phyloP scores from a whole-genome alignment of 1,140 invertebrate genomes.

The Drosophila cardini region DNA sequence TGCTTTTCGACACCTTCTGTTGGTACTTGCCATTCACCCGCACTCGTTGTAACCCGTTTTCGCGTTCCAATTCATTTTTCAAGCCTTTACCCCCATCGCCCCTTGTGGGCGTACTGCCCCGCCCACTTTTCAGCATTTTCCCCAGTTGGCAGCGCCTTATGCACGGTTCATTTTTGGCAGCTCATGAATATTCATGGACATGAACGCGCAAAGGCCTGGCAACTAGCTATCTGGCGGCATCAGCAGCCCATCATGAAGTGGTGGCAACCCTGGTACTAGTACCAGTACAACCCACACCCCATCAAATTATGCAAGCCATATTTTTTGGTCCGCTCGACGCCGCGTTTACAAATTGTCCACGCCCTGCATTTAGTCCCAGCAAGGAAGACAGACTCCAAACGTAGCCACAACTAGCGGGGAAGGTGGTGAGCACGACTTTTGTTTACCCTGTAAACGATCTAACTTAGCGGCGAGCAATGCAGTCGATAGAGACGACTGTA shows the following conservation, averaged over 20 bases:
- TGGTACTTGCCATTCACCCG: not conserved
- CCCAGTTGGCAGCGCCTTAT: constrained; percentile 36
- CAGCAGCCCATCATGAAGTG: constrained; percentile 35
- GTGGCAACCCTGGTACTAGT: not conserved
- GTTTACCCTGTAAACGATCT: no score
- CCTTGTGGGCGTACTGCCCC: not conserved
- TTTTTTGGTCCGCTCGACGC: constrained; percentile 18
- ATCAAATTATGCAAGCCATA: constrained; percentile 45
- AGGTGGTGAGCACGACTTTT: no score
- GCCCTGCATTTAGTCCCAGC: constrained; percentile 1
- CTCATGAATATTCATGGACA: constrained; percentile 81
- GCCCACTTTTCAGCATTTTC: not conserved
- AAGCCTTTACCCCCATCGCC: constrained; percentile 2
- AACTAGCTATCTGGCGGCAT: constrained; percentile 59
- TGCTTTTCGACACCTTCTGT: constrained; percentile 38
- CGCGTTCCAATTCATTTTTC: constrained; percentile 51
- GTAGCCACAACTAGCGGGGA: not conserved
- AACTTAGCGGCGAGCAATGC: no score
- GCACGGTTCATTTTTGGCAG: constrained; percentile 67
- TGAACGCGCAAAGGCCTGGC: constrained; percentile 69
- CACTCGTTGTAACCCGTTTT: constrained; percentile 20
- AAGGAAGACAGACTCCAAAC: not conserved
- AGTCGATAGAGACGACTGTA: no score
- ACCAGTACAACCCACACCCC: not conserved
- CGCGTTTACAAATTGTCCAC: constrained; percentile 37